Base-by-base conservation (phyloP, 2,888 invertebrate species). In the Hydrotaea diabolus region DNA sequence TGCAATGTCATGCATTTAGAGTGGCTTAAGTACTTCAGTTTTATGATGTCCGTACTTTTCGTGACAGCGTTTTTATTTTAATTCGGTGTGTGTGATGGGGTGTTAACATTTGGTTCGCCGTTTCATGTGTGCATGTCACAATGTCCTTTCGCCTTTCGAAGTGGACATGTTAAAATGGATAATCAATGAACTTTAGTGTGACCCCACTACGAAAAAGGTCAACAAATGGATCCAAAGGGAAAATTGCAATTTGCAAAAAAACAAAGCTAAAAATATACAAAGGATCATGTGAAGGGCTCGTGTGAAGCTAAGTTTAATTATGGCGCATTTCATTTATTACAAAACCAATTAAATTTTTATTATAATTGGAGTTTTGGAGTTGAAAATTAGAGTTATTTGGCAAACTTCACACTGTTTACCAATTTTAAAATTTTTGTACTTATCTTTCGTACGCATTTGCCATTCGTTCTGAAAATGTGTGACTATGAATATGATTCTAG, bases 1-100 rank as follows among this genome's bases (percentile, higher is more conserved):
- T n/a, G 49, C 49, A 49, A 49, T n/a, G 49, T 13, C 49, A 49
- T 49, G 49, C n/a, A 49, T 49, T 49, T 49, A 49, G 49, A 49
- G n/a, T 49, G 49, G 49, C 49, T 49, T 49, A n/a, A 49, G n/a
- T n/a, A 49, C 49, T 49, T 49, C 5, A 49, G n/a, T 49, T 49
- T 49, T 49, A 49, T 49, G 49, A 49, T 49, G 49, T 49, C 39
- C 39, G 43, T 43, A 8, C 43, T 43, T 43, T 49, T n/a, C n/a
- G n/a, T 49, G 39, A 8, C 39, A 8, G 39, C 9, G 39, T 39
- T 4, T 39, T 1, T 11, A n/a, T n/a, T n/a, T n/a, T n/a, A n/a
- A n/a, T n/a, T n/a, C n/a, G n/a, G 39, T 39, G 39, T 1, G 15
- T 49, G 49, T 49, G 43, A 49, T 49, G 1, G 43, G 15, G 49